Evolutionary conservation across 2,888 invertebrate species (phyloP).

Genomic region (Caenorhabditis sp.): DNA sequence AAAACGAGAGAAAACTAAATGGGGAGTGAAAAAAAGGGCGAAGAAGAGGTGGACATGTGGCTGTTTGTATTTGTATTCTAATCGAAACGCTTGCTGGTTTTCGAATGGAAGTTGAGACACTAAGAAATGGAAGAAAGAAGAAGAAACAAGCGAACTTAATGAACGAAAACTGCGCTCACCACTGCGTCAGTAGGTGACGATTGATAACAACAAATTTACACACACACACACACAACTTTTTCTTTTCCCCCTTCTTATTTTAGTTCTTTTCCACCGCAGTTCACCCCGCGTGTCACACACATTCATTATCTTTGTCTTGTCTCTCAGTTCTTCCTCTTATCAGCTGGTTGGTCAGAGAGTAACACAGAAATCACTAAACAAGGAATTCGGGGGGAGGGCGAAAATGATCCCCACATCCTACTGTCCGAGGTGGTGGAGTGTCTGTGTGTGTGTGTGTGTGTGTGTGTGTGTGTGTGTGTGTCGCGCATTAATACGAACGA

Average conservation of each 20-base stretch:
- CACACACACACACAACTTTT: not conserved
- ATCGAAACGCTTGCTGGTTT: constrained; percentile 61
- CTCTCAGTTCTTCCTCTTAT: not conserved
- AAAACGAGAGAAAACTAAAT: constrained; percentile 5
- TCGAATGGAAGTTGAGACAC: constrained; percentile 23
- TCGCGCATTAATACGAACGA: constrained; percentile 9
- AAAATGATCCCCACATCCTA: too few species aligned
- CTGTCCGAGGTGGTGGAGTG: too few species aligned
- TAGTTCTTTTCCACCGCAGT: not conserved
- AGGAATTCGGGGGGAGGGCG: too few species aligned
- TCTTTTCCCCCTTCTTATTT: not conserved
- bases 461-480: too few species aligned
- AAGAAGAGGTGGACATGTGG: constrained; percentile 30
- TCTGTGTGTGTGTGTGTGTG: too few species aligned
- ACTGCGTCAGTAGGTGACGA: constrained; percentile 9
- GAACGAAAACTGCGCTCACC: constrained; percentile 8
- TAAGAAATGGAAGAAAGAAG: not conserved
- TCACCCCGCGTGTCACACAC: not conserved
- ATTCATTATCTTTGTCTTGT: not conserved
- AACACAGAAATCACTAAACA: constrained; percentile 1
- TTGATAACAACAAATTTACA: constrained; percentile 26
- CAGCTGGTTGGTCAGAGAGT: constrained; percentile 7
- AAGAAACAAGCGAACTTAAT: not conserved
- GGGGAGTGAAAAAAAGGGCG: not conserved
- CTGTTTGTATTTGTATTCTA: constrained; percentile 62